Conservation (phyloP, 2,888 invertebrate genomes). For the Glyphotaelius pellucidus region DNA sequence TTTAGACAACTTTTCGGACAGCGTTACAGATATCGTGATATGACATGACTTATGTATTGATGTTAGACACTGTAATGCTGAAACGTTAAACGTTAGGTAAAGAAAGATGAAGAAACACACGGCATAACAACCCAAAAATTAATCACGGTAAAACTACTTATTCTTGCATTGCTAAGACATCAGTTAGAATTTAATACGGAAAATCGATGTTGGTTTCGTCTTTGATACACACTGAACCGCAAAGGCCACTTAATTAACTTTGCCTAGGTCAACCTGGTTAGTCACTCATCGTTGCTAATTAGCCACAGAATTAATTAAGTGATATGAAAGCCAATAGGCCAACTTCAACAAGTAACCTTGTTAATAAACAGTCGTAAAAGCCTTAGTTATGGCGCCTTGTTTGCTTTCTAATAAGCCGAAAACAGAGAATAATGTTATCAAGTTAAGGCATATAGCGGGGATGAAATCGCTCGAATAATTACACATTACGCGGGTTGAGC, state of each 20-base stretch:
- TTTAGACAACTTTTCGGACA: too few relatives aligned
- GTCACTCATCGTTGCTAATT: background rate
- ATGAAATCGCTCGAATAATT: slow-evolving; percentile 5
- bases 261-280: background rate
- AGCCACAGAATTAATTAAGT: background rate
- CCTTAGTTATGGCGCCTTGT: background rate
- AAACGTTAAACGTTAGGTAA: too few relatives aligned
- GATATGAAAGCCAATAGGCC: background rate
- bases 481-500: slow-evolving; percentile 33
- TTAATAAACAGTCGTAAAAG: background rate
- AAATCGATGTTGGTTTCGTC: too few relatives aligned
- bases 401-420: slow-evolving; percentile 23
- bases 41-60: too few relatives aligned
- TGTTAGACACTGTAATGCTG: too few relatives aligned
- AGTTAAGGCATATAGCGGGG: background rate
- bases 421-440: slow-evolving; percentile 9
- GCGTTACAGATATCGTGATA: too few relatives aligned
- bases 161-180: too few relatives aligned
- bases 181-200: too few relatives aligned
- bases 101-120: too few relatives aligned
- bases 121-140: too few relatives aligned
- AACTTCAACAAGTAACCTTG: background rate
- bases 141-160: too few relatives aligned
- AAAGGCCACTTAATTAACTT: background rate
- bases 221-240: background rate